These are phyloP conservation scores for Uria lomvia DNA, from an alignment of 2,113 vertebrate genomes.

Conservation along the genomic window DNA sequence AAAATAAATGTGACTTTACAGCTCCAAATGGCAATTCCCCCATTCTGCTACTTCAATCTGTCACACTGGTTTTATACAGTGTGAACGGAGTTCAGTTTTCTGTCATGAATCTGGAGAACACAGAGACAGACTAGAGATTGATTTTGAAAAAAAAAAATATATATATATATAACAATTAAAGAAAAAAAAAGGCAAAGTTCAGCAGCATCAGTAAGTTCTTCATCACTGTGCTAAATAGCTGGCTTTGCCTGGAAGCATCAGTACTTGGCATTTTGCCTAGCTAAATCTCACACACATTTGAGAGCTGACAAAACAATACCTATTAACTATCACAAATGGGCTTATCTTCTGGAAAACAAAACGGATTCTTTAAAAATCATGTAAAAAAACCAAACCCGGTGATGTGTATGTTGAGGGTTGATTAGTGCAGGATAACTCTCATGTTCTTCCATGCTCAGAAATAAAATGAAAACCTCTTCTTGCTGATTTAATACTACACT, in stretches of 20 bases:
- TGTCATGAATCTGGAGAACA: neutral
- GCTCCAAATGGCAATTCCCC: neutral
- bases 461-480: neutral
- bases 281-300: neutral
- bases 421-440: neutral
- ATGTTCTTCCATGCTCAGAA: neutral
- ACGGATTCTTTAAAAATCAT: neutral
- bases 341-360: neutral
- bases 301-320: conserved; percentile 5
- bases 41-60: neutral
- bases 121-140: neutral
- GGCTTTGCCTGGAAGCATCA: neutral
- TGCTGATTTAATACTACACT: neutral
- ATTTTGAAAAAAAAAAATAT: neutral
- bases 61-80: neutral
- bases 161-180: neutral
- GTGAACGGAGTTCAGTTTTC: neutral
- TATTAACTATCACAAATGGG: neutral
- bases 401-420: neutral
- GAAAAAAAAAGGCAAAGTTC: neutral
- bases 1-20: conserved; percentile 24
- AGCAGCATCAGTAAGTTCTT: neutral
- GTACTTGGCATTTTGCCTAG: neutral
- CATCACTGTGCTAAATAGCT: neutral
- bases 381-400: neutral